Conservation (phyloP, 1,140 invertebrate genomes). For the Trachymyrmex cornetzi region DNA sequence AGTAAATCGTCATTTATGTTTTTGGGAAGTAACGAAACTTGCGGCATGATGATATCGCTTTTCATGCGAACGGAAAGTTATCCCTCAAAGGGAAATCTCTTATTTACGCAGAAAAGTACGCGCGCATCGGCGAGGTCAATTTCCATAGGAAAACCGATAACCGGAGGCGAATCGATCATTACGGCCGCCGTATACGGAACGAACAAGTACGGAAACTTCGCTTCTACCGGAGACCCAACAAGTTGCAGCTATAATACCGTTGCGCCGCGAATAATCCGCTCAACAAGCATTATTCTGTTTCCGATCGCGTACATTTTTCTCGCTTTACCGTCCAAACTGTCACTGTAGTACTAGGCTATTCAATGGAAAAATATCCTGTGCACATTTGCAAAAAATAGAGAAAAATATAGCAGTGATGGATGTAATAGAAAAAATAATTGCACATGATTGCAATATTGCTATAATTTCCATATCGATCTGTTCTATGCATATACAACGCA, state of each 20-base stretch:
- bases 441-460: neutral
- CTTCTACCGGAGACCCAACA: conserved; percentile 28
- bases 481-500: neutral
- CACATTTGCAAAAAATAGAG: neutral
- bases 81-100: conserved; percentile 52
- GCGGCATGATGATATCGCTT: conserved; percentile 14
- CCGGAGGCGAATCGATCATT: conserved; percentile 46
- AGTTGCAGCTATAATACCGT: conserved; percentile 26
- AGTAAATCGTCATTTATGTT: conserved; percentile 32
- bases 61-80: conserved; percentile 58
- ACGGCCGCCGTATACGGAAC: conserved; percentile 13
- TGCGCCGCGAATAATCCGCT: conserved; percentile 43
- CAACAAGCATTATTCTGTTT: conserved; percentile 17
- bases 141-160: conserved; percentile 55
- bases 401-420: neutral
- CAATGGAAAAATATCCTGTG: neutral
- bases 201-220: conserved; percentile 48
- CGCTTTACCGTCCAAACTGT: neutral
- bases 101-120: conserved; percentile 42
- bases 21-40: conserved; percentile 18
- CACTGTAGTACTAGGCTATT: neutral
- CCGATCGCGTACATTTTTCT: conserved; percentile 20
- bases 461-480: conserved; percentile 23
- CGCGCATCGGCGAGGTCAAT: conserved; percentile 40
- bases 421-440: conserved; percentile 32